Base-by-base conservation (phyloP, 2,113 vertebrate genomes). In the Vicugna pacos region DNA sequence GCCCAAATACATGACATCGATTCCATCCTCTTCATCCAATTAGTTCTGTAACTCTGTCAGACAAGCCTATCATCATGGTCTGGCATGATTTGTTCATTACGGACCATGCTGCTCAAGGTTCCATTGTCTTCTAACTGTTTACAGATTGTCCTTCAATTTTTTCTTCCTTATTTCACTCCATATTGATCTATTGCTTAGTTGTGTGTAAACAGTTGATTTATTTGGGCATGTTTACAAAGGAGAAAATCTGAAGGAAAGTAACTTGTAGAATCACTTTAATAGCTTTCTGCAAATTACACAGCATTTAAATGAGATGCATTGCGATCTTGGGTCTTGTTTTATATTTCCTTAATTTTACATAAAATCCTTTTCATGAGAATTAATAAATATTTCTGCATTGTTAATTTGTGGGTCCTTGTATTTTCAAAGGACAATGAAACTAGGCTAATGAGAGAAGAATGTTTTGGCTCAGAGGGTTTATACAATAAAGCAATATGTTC, bases 11-110 rank as follows among this genome's bases (percentile, higher is more conserved):
- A 95, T 97, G 91, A 97, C 11, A 5, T 97, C 1, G 3, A 52
- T 81, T 93, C 62, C 17, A 92, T 93, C 30, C 48, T 93, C 86
- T 83, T 92, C 81, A 89, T 97, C 91, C 81, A 95, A 3, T 89
- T 94, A 93, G 54, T 91, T 97, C 95, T 96, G 95, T 83, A 94
- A 97, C 60, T 87, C 80, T 96, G 81, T 96, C 84, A 96, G 96
- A 83, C 54, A 94, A 91, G 35, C 19, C 56, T 85, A 26, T 91
- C 92, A 70, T 89, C 72, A 92, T 52, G 73, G 35, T 72, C 60
- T 93, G 90, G 58, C 91, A 54, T 82, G 42, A 60, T 86, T 91
- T 93, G 79, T 73, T 95, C 84, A 93, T 91, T 96, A 69, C 28
- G 46, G 72, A 94, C 17, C 35, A 89, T 35, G 32, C 17, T 83